phyloP scores from a whole-genome alignment of 2,888 invertebrate genomes.

The Allygus modestus region DNA sequence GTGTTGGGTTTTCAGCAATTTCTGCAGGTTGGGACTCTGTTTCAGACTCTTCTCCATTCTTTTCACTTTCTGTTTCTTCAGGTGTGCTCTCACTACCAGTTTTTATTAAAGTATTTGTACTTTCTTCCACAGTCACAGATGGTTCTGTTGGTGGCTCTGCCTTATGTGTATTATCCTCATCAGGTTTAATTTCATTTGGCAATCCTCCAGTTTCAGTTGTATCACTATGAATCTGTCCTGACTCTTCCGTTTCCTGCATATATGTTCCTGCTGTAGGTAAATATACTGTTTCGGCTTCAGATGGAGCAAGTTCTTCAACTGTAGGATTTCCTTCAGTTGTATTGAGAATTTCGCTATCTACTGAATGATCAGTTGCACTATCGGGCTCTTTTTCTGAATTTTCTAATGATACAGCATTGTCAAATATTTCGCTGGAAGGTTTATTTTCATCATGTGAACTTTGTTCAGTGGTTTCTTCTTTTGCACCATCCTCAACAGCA shows the following conservation, averaged over 20 bases:
- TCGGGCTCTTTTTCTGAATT: neutral
- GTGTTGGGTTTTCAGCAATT: neutral
- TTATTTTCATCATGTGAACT: constrained; percentile 65
- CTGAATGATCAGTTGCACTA: neutral
- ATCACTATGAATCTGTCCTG: neutral
- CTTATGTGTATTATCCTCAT: constrained; percentile 43
- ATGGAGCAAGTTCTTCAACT: neutral
- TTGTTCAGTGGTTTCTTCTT: constrained; percentile 61
- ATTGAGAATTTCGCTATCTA: neutral
- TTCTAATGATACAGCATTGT: constrained; percentile 62
- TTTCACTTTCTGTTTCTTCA: constrained; percentile 65
- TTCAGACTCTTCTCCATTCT: neutral
- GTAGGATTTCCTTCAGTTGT: neutral
- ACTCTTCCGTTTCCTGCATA: neutral
- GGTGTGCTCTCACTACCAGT: constrained; percentile 46
- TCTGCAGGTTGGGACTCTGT: constrained; percentile 55
- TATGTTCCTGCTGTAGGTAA: neutral
- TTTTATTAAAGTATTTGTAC: constrained; percentile 36
- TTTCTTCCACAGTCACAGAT: neutral
- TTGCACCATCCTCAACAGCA: constrained; percentile 60
- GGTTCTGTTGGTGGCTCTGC: constrained; percentile 20
- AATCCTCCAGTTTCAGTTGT: neutral
- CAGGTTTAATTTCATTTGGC: neutral
- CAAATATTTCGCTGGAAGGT: neutral
- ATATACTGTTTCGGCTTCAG: neutral